phyloP scores from a whole-genome alignment of 2,888 invertebrate genomes.

The Luperina nickerlii region DNA sequence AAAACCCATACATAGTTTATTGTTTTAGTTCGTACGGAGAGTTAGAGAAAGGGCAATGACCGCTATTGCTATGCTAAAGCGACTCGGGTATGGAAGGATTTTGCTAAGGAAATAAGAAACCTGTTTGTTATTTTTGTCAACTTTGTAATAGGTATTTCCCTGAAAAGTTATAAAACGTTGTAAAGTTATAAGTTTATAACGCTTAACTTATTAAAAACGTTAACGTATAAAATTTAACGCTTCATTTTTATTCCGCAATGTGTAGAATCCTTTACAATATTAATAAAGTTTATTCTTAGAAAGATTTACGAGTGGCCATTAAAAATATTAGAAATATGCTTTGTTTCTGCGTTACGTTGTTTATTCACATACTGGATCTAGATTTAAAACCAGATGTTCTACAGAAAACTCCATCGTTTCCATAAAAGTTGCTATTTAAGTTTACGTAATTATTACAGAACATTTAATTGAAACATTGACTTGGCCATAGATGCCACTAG shows the following conservation, averaged over 20 bases:
- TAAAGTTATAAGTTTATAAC: background rate
- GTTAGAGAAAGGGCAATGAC: background rate
- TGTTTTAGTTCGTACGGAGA: background rate
- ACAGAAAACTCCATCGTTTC: conserved; percentile 8
- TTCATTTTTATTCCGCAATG: background rate
- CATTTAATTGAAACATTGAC: background rate
- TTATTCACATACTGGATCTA: conserved; percentile 31
- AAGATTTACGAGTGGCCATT: conserved; percentile 33
- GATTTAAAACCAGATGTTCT: conserved; percentile 46
- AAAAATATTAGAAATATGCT: conserved; percentile 33
- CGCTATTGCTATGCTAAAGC: background rate
- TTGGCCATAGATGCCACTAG: conserved; percentile 30
- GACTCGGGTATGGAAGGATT: background rate
- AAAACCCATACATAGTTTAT: background rate
- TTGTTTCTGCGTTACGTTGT: conserved; percentile 37
- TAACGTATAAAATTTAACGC: background rate
- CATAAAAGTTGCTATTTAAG: conserved; percentile 4
- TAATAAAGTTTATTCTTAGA: conserved; percentile 27
- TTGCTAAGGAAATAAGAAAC: background rate
- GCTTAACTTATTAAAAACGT: background rate
- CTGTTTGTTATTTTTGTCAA: background rate
- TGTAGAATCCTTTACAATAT: conserved; percentile 14
- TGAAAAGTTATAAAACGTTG: background rate
- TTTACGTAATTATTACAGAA: conserved; percentile 15
- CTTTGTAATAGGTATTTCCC: background rate